Base-by-base conservation (phyloP, 2,113 vertebrate species). In the Centropus bengalensis region DNA sequence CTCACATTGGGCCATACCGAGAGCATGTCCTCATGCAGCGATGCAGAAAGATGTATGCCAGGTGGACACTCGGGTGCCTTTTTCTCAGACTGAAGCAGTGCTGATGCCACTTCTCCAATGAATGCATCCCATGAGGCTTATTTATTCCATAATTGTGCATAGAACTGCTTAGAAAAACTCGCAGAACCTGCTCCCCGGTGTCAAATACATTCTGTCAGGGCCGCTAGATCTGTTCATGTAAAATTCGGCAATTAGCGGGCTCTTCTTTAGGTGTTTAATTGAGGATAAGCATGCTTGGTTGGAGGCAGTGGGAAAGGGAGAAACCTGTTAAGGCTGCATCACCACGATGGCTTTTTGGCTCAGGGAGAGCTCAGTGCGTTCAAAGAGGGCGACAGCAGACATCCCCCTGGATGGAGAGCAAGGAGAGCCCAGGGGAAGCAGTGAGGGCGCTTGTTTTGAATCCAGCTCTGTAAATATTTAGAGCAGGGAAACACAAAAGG, bases 171-270 rank as follows among this genome's bases (percentile, higher is more conserved):
- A 56, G 30, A 17, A 0, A 45, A 93, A 55, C 79, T 70, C 49
- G 91, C 88, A 93, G 91, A 93, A 93, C 88, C 82, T 3, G 69
- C 73, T 88, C 76, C 56, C 40, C 15, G 64, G 14, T 91, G 93
- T 96, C 93, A 71, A 1, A 88, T 26, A 16, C 77, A 49, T 93
- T 73, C 86, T 90, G 64, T 54, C 22, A 28, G 93, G 91, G 73
- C 85, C 36, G 0, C 42, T 60, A 36, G 93, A 60, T 91, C 51
- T 26, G 68, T 75, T 83, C 27, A 0, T 60, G 82, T 23, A 86
- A 75, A 90, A 90, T 80, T 38, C 3, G 21, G 79, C 94, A 88
- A 73, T 95, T 91, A 91, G 70, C 88, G 64, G 28, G 21, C 79
- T 93, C 75, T 82, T 58, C 70, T 79, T 86, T 9, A 42, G 60